Percentiles rank a stretch among this genome's conserved stretches.
phyloP scores from a whole-genome alignment of 2,888 invertebrate genomes.

The Drosophila falleni region DNA sequence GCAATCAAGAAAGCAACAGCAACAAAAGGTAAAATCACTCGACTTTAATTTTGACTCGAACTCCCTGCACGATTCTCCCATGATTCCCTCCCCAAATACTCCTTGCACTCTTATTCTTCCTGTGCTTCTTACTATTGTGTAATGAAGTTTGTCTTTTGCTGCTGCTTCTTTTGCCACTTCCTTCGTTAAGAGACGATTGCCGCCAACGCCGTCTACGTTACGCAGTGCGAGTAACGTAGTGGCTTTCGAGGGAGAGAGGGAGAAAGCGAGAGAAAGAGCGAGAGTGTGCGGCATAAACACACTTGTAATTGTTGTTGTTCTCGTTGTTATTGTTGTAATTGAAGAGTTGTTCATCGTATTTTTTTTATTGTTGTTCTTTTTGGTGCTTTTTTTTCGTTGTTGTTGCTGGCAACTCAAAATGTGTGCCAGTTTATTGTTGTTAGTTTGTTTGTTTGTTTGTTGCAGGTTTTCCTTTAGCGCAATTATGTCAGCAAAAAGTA shows the following conservation, averaged over 20 bases:
- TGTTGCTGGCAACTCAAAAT: conserved; percentile 38
- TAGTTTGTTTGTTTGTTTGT: conserved; percentile 55
- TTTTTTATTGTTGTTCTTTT: neutral
- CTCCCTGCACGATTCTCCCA: neutral
- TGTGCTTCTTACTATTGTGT: conserved; percentile 70
- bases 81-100: neutral
- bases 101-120: neutral
- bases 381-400: conserved; percentile 1
- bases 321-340: conserved; percentile 25
- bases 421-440: conserved; percentile 59
- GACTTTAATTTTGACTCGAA: neutral
- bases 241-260: too few species aligned
- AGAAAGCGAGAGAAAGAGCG: neutral
- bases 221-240: conserved; percentile 23
- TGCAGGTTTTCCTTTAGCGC: conserved; percentile 24
- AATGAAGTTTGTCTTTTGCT: conserved; percentile 70
- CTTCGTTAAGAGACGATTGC: conserved; percentile 13
- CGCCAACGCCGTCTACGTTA: conserved; percentile 37
- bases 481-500: conserved; percentile 64
- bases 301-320: conserved; percentile 68
- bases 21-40: conserved; percentile 58
- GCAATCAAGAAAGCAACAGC: conserved; percentile 65
- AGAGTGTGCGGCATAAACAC: conserved; percentile 56
- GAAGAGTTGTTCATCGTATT: conserved; percentile 11
- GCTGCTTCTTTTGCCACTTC: conserved; percentile 24